Evolutionary conservation across 2,888 invertebrate genomes (phyloP).

Genomic region (Tetranychus truncatus): DNA sequence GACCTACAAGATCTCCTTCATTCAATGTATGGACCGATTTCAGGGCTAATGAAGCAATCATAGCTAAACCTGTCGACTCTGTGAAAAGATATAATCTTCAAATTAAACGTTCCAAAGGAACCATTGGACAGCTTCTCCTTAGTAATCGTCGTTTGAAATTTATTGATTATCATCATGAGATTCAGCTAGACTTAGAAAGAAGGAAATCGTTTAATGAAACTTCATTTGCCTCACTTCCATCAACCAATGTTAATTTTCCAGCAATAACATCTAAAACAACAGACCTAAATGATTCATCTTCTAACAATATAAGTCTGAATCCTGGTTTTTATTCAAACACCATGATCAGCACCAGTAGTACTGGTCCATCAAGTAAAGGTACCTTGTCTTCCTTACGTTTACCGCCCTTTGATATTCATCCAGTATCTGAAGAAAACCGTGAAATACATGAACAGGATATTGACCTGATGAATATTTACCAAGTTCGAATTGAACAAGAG

Average conservation of each 20-base stretch:
- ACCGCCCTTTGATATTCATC: slow-evolving; percentile 9
- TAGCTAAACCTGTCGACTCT: neutral
- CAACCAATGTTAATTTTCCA: neutral
- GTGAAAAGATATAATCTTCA: slow-evolving; percentile 8
- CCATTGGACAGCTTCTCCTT: slow-evolving; percentile 6
- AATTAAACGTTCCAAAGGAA: slow-evolving; percentile 6
- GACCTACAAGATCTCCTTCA: neutral
- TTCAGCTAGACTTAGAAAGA: neutral
- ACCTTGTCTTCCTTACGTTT: neutral
- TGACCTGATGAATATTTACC: slow-evolving; percentile 9
- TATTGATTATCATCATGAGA: slow-evolving; percentile 11
- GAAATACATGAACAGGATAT: slow-evolving; percentile 3
- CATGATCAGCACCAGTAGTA: neutral
- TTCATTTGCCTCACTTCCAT: neutral
- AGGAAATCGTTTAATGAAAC: neutral
- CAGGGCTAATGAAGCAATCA: neutral
- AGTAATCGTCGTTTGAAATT: slow-evolving; percentile 3
- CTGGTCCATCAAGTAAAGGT: slow-evolving; percentile 2
- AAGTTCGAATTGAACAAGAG: neutral
- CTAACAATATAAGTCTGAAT: neutral
- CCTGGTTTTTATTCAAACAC: neutral
- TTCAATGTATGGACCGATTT: neutral
- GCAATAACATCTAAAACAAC: neutral
- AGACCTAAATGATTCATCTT: neutral
- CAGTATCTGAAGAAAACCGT: neutral